Evolutionary conservation across 2,113 vertebrate genomes (phyloP), one percentile per base, ranked within the genome.

Genomic region (Chionomys nivalis): DNA sequence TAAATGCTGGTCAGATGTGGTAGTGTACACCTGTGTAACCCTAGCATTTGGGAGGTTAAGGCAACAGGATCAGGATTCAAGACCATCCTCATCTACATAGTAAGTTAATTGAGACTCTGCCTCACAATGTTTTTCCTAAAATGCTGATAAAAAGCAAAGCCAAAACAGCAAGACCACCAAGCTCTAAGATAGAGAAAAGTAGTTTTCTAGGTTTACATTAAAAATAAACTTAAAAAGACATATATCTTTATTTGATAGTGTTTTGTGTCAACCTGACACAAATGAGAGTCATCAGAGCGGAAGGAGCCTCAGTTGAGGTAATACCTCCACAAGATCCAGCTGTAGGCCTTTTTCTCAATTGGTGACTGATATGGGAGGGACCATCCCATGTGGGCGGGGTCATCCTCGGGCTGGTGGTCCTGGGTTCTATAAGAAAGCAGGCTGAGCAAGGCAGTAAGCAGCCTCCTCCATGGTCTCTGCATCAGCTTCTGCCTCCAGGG

Each of bases 221-320:
- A 96, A 89, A 91, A 36, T n/a, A 75, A 97, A 73, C 66, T 82
- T n/a, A 77, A 94, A 94, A 90, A 65, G 26, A 68, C 33, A 94
- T 55, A 4, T 61, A 78, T 91, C 61, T 92, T 96, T 65, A 94
- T 21, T 73, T 91, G 52, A 87, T 33, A 87, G 52, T 23, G 52
- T 87, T 91, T 91, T 93, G 12, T 39, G 70, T 23, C 36, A 21
- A 73, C 36, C 39, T 73, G 70, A 73, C n/a, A 72, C 17, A 72
- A 17, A 3, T n/a, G 4, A 58, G 70, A 72, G 70, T 72, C 16
- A 72, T n/a, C 70, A 73, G 70, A 39, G 36, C 39, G 19, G 16
- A 73, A 23, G n/a, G n/a, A 39, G 19, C 70, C 70, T 73, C 70
- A 23, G 19, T 23, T 36, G 36, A 72, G 16, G 36, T n/a, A 73